Evolutionary conservation across 2,888 invertebrate genomes (phyloP), one percentile per base, ranked within the genome.

Genomic region (Emmelina monodactyla): DNA sequence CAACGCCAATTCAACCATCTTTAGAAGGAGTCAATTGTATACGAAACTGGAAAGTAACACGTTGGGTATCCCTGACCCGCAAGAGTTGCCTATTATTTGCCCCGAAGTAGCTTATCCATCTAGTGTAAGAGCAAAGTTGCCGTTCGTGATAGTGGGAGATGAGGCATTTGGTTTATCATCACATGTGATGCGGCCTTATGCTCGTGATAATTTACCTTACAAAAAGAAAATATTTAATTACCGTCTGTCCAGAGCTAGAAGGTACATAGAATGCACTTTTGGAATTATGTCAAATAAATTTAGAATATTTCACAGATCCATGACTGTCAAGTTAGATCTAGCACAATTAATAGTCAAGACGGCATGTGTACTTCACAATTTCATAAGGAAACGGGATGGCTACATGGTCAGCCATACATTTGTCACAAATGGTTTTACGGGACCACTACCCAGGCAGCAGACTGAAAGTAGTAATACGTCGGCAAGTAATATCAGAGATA

Each of bases 191-290:
- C 25, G 38, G 34, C 38, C 38, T 10, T 34, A 31, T 38, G 31
- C 34, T 29, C 34, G 32, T n/a, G 25, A 11, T 14, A 16, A 32
- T 16, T 38, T 38, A 25, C 30, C 19, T 16, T 22, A 25, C 10
- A 12, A 30, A 37, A 37, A 34, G 33, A 30, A 16, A 30, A 36
- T 30, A 31, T 42, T 39, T 32, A 39, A 42, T 30, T 37, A 39
- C 29, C 31, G 42, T 9, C 16, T 39, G 12, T 32, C 29, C 28
- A 19, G 39, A 16, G 42, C 42, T 13, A 35, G 42, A 25, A 30
- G 42, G 10, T 35, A 29, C 32, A 19, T 41, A 16, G 38, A 41
- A 31, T 35, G 41, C 25, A 29, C 38, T 7, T 39, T 42, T 42
- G 42, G 42, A 9, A 35, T 42, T 16, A 16, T 42, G 25, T 16